Evolutionary conservation across 2,113 vertebrate genomes (phyloP), one percentile per base, ranked within the genome.

Genomic region (Cavia porcellus): DNA sequence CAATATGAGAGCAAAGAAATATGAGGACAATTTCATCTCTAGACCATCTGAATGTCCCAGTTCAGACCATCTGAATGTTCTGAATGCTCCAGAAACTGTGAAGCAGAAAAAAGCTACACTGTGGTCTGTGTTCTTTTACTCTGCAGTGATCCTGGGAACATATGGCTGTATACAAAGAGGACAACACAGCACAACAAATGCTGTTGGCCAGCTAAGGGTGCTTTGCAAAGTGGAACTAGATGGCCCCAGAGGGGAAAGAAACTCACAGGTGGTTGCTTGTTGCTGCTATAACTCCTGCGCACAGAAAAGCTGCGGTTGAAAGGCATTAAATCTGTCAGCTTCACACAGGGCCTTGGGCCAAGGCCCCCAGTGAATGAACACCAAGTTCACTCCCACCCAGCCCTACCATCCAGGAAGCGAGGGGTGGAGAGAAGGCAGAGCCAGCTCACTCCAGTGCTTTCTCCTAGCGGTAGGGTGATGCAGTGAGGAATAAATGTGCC

Each of bases 301-400:
- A 1, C 32, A 47, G 75, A 83, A 32, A 42, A 59, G 17, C 42
- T 72, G 32, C 55, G 24, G 38, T 45, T 70, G 91, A 35, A 15
- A 57, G n/a, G 55, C 64, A 61, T 59, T 75, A 45, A 3, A 10
- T 35, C 61, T 1, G 0, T n/a, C 6, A 90, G 12, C 19, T 13
- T 47, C 22, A 52, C 10, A 47, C 61, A 52, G 14, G 14, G 15
- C 35, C 35, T 62, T 2, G 59, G 57, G 20, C 5, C n/a, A 50
- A 50, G 52, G 45, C 6, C 7, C 64, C 14, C 45, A 30, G 2
- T 8, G 13, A 77, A 50, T 35, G 57, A 52, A 62, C 0, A 0
- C 61, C 7, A 47, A 3, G 8, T 35, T 35, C 28, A 45, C 20
- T 55, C 3, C 50, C 72, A 38, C 14, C 24, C 14, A 32, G 3